Evolutionary conservation across 1,140 invertebrate genomes (phyloP), one percentile per base, ranked within the genome.

Genomic region (Gonatopus flavifemur): DNA sequence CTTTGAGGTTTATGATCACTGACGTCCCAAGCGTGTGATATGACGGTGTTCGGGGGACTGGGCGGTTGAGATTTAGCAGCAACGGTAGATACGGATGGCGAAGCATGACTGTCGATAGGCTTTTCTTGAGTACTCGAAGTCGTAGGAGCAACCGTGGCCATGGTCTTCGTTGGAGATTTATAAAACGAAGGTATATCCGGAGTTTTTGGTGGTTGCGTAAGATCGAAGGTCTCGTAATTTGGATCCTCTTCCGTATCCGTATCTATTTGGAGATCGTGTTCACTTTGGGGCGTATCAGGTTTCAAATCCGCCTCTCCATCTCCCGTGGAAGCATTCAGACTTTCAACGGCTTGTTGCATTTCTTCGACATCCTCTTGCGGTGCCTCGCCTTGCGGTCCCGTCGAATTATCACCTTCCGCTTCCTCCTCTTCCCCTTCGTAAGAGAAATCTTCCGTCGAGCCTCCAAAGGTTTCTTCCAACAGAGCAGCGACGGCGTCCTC

Each of bases 401-500:
- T 80, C 12, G 59, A 44, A 44, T 70, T 50, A n/a, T 79, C 56
- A 15, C 64, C 37, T 40, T 75, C 70, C 54, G 55, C 72, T 69
- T 77, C 72, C 7, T 74, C 72, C 52, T 72, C 69, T 20, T 77
- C 70, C 12, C 80, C 79, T 42, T 82, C 78, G 48, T 77, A 76
- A 0, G 80, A 75, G 20, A 81, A 81, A 42, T 83, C 80, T 44
- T 83, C 82, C 7, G 80, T 72, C 5, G 79, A 79, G 1, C 74
- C 81, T 6, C 88, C 88, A 67, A 93, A 91, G 46, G 90, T 91
- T 72, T 93, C 90, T 25, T 88, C 89, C 18, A 94, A 70, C 4
- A 95, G 71, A 6, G 91, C 91, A 2, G 91, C 91, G 0, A 95
- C 91, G 0, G 92, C 92, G 74, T 93, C 91, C 66, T 92, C 91